A percentile compares a stretch with the other conserved stretches of the same genome.
Evolutionary conservation across 2,113 vertebrate genomes (phyloP).

Genomic region (human (Homo sapiens)): GRCh38 chr14:85855001-85855500

Average conservation of each 20-base stretch:
- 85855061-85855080: neutral
- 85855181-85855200: neutral
- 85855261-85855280: neutral
- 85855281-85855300: neutral
- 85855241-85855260: neutral
- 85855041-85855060: neutral
- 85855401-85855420: neutral
- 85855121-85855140: neutral
- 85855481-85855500: neutral
- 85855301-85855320: neutral
- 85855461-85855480: accelerated
- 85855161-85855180: neutral
- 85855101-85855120: neutral
- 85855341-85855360: neutral
- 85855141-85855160: neutral
- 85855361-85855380: neutral
- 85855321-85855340: neutral
- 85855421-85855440: neutral
- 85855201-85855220: neutral
- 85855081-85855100: neutral
- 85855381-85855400: neutral
- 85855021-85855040: neutral
- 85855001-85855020: accelerated
- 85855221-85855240: neutral
- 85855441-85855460: neutral